Percentiles rank a stretch among this genome's conserved stretches.
These are phyloP conservation scores for Peromyscus californicus DNA, from an alignment of 2,113 vertebrate genomes.

Conservation along the genomic window DNA sequence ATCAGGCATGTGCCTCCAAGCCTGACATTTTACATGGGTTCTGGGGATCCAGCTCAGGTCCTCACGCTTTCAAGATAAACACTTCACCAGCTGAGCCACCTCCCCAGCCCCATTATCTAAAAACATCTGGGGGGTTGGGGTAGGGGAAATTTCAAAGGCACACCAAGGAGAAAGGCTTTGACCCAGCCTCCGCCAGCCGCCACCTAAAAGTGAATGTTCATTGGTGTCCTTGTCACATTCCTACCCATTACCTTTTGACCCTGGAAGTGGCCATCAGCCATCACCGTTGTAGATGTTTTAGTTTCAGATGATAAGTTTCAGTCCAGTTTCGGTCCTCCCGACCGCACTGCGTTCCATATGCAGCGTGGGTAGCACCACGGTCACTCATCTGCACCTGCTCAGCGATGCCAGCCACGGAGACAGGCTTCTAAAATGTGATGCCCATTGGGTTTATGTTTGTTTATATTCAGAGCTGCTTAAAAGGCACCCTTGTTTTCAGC, in stretches of 20 bases:
- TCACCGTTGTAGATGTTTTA: accelerated
- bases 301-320: accelerated
- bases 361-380: accelerated
- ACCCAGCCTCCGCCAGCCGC: too few species aligned
- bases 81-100: neutral
- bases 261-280: neutral
- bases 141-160: neutral
- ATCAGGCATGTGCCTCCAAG: neutral
- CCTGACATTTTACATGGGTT: neutral
- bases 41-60: neutral
- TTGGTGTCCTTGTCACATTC: too few species aligned
- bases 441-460: neutral
- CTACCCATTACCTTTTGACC: neutral
- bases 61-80: neutral
- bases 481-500: constrained; percentile 41
- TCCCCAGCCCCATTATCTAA: neutral
- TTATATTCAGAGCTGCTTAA: neutral
- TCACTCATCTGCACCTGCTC: neutral
- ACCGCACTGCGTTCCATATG: accelerated
- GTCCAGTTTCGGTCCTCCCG: neutral
- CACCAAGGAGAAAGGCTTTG: neutral
- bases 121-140: too few species aligned
- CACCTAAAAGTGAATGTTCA: accelerated
- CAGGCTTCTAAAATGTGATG: neutral
- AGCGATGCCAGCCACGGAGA: neutral